Base-by-base conservation (phyloP, 2,888 invertebrate genomes). In the Xanthorhoe spadicearia region DNA sequence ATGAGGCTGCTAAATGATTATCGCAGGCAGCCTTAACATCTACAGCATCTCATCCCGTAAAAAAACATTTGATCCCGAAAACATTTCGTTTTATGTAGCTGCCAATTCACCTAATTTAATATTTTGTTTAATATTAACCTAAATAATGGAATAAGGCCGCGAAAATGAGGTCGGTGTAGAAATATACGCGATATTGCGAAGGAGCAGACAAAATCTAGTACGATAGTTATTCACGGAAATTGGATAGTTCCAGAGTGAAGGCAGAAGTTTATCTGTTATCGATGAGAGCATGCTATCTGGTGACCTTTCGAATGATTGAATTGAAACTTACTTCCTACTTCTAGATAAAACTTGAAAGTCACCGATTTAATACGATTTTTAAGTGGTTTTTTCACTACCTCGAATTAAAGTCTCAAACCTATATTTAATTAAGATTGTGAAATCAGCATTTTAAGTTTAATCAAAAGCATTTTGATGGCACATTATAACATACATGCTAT, bases 101-200 rank as follows among this genome's bases (percentile, higher is more conserved):
- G 51, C 58, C 61, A 23, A 28, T 58, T 35, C 53, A 35, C 23
- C 53, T 58, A 46, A 71, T 57, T 63, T 69, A 55, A 64, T 65
- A 67, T 65, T 57, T 53, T 48, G 50, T 66, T 57, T 54, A 51
- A 48, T 59, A 66, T 15, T 55, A 69, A 68, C 64, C 51, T 62
- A 72, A 60, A 58, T 63, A 61, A 46, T 61, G 54, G 56, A 56
- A 62, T 66, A 58, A 64, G 61, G 53, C 32, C 50, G 46, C 32
- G 13, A 52, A 53, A 70, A 28, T 18, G 52, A 63, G 70, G 64
- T 61, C 68, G 52, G 48, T 64, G 60, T 64, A 55, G 52, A 66
- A 60, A 64, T 46, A 62, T 67, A 49, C 53, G 50, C 32, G 54
- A 61, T 51, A 61, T 51, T 62, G 43, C 50, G 54, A 55, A 38